Percentiles rank a stretch among this genome's conserved stretches.
Conservation (phyloP, 2,888 invertebrate genomes). For the Tubiluchus corallicola region DNA sequence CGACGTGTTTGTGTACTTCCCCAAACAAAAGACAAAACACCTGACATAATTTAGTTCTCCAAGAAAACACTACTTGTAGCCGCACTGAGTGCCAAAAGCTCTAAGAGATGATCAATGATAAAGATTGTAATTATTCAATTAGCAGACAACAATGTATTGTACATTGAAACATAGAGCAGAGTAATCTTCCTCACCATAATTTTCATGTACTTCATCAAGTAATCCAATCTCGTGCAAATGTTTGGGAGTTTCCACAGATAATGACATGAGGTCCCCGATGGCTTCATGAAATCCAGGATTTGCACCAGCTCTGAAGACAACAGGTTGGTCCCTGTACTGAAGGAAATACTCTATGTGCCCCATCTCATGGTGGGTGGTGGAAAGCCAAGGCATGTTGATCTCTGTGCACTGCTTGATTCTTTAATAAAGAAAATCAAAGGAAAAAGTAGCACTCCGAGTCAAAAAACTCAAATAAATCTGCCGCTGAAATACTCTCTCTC, state of each 20-base stretch:
- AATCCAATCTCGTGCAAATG: constrained; percentile 10
- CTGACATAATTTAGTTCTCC: too few relatives aligned
- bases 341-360: constrained; percentile 55
- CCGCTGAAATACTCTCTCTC: too few relatives aligned
- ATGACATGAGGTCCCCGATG: constrained; percentile 10
- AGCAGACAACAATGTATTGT: too few relatives aligned
- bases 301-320: constrained; percentile 15
- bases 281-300: constrained; percentile 26
- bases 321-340: constrained; percentile 40
- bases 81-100: too few relatives aligned
- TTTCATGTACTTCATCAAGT: constrained; percentile 7
- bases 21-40: too few relatives aligned
- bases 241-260: constrained; percentile 10
- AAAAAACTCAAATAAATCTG: too few relatives aligned
- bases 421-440: too few relatives aligned
- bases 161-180: neutral
- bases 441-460: too few relatives aligned
- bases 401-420: constrained; percentile 73
- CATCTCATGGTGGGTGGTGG: constrained; percentile 73
- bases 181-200: constrained; percentile 14
- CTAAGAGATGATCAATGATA: too few relatives aligned
- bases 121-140: too few relatives aligned
- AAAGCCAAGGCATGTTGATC: constrained; percentile 61
- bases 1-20: too few relatives aligned
- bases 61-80: too few relatives aligned